These are phyloP conservation scores for Percopsis transmontana DNA, from an alignment of 2,113 vertebrate species.

Conservation along the genomic window DNA sequence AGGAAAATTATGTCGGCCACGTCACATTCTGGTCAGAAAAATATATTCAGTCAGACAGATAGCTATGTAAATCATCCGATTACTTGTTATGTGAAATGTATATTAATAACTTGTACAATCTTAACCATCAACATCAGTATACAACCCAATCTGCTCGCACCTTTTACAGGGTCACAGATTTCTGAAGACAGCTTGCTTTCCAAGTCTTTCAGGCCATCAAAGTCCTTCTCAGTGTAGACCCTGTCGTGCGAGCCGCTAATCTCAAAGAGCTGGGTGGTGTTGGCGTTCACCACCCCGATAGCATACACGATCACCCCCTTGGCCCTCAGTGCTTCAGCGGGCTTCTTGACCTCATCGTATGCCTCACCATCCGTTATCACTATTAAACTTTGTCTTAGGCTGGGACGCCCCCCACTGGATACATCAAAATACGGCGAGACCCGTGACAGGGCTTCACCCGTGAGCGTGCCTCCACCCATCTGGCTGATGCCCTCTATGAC, in stretches of 20 bases:
- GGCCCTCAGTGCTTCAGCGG: conserved; percentile 75
- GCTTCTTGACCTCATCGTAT: conserved; percentile 70
- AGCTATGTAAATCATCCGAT: neutral
- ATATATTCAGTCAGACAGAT: neutral
- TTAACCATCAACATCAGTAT: neutral
- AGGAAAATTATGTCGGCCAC: conserved; percentile 83
- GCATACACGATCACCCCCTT: conserved; percentile 79
- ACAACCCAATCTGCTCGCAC: conserved; percentile 62
- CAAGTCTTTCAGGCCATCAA: conserved; percentile 75
- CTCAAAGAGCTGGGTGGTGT: conserved; percentile 78
- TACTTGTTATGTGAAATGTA: neutral
- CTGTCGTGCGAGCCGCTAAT: conserved; percentile 74
- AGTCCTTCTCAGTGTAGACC: conserved; percentile 71
- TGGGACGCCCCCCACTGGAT: conserved; percentile 71
- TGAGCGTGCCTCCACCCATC: conserved; percentile 67
- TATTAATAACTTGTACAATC: neutral
- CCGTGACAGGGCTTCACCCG: conserved; percentile 73
- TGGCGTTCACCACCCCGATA: conserved; percentile 77
- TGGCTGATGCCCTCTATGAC: conserved; percentile 73
- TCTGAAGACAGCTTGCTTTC: conserved; percentile 77
- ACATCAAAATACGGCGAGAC: conserved; percentile 76
- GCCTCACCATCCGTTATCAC: conserved; percentile 83
- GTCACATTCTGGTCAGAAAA: conserved; percentile 72
- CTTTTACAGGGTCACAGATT: conserved; percentile 72
- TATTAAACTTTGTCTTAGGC: conserved; percentile 76